phyloP scores from a whole-genome alignment of 2,797 vertebrate species.

The Meda fulgida region DNA sequence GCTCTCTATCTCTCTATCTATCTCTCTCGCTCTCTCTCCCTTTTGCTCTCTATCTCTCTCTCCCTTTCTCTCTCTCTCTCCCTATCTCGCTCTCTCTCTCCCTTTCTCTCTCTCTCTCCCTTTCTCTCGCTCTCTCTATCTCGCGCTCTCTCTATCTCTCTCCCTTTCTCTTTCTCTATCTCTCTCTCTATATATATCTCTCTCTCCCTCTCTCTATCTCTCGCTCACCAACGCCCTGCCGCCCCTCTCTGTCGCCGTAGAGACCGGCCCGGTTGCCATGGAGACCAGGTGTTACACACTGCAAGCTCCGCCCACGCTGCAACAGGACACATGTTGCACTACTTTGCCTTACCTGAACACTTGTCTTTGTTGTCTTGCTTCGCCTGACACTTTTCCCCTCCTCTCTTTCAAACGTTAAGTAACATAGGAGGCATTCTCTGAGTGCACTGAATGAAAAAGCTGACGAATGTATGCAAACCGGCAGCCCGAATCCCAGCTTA shows the following conservation, averaged over 20 bases:
- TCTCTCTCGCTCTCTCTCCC: slow-evolving; percentile 66
- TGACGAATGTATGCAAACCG: slow-evolving; percentile 77
- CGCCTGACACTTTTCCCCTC: slow-evolving; percentile 22
- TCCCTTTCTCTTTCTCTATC: slow-evolving; percentile 67
- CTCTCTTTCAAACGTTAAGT: slow-evolving; percentile 60
- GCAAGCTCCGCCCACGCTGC: slow-evolving; percentile 71
- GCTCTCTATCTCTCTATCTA: slow-evolving; percentile 59
- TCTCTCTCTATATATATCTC: slow-evolving; percentile 57
- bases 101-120: slow-evolving; percentile 65
- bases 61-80: slow-evolving; percentile 24
- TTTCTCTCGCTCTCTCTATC: slow-evolving; percentile 54
- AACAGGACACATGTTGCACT: slow-evolving; percentile 74
- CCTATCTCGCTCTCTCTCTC: slow-evolving; percentile 59
- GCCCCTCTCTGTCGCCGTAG: slow-evolving; percentile 52
- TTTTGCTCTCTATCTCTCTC: slow-evolving; percentile 61
- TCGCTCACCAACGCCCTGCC: slow-evolving; percentile 53
- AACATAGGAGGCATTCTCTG: slow-evolving; percentile 61
- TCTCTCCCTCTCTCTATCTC: slow-evolving; percentile 54
- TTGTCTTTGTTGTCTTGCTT: slow-evolving; percentile 44
- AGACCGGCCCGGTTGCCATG: slow-evolving; percentile 68
- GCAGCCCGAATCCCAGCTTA: slow-evolving; percentile 28
- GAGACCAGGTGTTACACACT: slow-evolving; percentile 76
- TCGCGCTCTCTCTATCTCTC: slow-evolving; percentile 62
- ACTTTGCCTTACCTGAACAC: slow-evolving; percentile 72
- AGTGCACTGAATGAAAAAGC: slow-evolving; percentile 52